Percentiles rank a stretch among this genome's conserved stretches.
These are phyloP conservation scores for Nephrotoma appendiculata DNA, from an alignment of 2,888 invertebrate genomes.

Conservation along the genomic window DNA sequence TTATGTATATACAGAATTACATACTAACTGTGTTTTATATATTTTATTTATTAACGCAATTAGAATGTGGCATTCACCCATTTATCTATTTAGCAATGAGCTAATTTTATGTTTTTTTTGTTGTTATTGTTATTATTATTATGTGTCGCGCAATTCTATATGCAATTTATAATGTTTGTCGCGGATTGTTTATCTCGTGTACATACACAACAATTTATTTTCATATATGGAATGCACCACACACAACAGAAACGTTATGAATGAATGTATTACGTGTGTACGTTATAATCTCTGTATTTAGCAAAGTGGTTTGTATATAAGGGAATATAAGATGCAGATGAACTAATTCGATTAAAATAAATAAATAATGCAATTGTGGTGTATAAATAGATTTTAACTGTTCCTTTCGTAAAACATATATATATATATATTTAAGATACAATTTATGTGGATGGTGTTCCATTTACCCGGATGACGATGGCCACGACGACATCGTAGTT, in stretches of 20 bases:
- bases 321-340: neutral
- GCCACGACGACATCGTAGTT: too few relatives aligned
- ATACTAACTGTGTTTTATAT: neutral
- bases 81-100: neutral
- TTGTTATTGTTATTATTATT: neutral
- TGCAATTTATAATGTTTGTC: neutral
- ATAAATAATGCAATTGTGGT: neutral
- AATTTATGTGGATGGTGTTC: neutral
- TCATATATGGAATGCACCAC: neutral
- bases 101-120: neutral
- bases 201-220: neutral
- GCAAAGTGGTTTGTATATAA: neutral
- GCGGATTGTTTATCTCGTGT: neutral
- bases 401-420: neutral
- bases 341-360: neutral
- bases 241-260: neutral
- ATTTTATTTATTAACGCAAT: neutral
- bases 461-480: neutral
- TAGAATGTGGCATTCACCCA: neutral
- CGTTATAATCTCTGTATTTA: neutral
- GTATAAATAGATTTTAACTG: neutral
- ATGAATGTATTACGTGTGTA: neutral
- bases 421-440: neutral
- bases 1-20: neutral
- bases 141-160: neutral